These are phyloP conservation scores for Acleris literana DNA, from an alignment of 2,888 invertebrate genomes.

Conservation along the genomic window DNA sequence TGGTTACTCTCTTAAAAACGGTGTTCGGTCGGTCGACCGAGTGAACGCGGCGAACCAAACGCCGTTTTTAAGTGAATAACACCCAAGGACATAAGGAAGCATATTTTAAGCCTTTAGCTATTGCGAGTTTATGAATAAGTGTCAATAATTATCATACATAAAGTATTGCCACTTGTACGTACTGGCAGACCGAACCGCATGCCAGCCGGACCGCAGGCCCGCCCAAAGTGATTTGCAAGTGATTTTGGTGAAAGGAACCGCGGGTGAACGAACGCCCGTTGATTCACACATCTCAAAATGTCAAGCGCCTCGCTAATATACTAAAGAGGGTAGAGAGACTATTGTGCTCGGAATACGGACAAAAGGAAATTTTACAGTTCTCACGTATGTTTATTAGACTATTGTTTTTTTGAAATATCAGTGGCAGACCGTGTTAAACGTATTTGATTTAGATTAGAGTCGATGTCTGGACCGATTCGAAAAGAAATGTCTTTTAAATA, in stretches of 20 bases:
- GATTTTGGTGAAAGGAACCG: conserved; percentile 58
- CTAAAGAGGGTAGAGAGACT: neutral
- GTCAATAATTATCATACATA: no score
- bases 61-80: no score
- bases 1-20: no score
- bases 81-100: no score
- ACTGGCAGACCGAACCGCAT: neutral
- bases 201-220: conserved; percentile 18
- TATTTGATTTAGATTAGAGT: no score
- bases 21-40: no score
- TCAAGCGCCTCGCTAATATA: conserved; percentile 47
- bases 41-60: no score
- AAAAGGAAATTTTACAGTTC: conserved; percentile 10
- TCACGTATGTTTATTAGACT: neutral
- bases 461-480: no score
- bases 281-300: conserved; percentile 49
- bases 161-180: neutral
- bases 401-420: neutral
- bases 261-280: conserved; percentile 48
- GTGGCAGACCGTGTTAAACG: no score
- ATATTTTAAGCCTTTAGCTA: no score
- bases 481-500: no score
- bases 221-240: conserved; percentile 45
- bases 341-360: conserved; percentile 19
- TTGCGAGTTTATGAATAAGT: no score